Evolutionary conservation across 2,888 invertebrate species (phyloP).

Genomic region (Euzophera pinguis): DNA sequence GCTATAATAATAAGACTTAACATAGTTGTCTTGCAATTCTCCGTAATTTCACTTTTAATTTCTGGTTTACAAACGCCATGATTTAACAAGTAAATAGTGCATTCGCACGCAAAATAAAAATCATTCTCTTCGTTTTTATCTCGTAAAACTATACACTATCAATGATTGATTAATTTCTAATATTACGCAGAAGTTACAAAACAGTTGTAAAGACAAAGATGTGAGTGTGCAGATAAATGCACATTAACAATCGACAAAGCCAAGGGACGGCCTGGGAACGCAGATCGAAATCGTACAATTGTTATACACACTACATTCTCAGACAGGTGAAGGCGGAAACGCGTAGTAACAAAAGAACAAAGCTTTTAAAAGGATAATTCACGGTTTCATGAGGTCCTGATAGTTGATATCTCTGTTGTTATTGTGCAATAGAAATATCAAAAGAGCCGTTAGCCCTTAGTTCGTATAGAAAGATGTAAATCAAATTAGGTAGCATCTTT

Average conservation of each 20-base stretch:
- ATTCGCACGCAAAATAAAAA: not conserved
- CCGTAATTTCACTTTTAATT: not conserved
- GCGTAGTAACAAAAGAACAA: conserved; percentile 11
- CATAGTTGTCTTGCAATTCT: too few species aligned
- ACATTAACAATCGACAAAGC: conserved; percentile 19
- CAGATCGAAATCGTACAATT: conserved; percentile 37
- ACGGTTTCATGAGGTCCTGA: not conserved
- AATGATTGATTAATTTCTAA: conserved; percentile 2
- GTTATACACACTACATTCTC: conserved; percentile 22
- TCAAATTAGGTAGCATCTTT: too few species aligned
- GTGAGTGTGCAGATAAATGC: conserved; percentile 6
- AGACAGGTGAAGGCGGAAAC: conserved; percentile 9
- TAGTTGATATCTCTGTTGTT: not conserved
- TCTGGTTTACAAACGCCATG: not conserved
- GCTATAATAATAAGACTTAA: too few species aligned
- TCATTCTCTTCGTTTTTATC: not conserved
- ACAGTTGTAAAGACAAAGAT: conserved; percentile 5
- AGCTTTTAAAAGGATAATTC: conserved; percentile 9
- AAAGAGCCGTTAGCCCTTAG: too few species aligned
- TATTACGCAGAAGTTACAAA: conserved; percentile 9
- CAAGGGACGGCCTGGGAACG: conserved; percentile 34
- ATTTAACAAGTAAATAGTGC: too few species aligned
- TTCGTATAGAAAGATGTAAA: too few species aligned
- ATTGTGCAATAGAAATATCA: not conserved
- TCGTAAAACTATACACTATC: not conserved